Evolutionary conservation across 2,113 vertebrate genomes (phyloP).

Genomic region (Rhombomys opimus): DNA sequence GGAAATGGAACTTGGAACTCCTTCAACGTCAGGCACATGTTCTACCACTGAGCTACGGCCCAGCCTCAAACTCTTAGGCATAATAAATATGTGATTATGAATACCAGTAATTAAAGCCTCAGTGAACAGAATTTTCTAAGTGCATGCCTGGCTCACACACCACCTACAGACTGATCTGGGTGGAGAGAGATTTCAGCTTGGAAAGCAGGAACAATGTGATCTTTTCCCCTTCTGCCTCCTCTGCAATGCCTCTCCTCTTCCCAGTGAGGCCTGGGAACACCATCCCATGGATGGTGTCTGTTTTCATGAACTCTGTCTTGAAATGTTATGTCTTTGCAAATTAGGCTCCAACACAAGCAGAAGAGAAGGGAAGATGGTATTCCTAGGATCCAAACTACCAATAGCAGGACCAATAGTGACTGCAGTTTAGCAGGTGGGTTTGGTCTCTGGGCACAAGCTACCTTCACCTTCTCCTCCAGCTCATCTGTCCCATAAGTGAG

Average conservation of each 20-base stretch:
- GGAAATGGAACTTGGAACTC: not conserved
- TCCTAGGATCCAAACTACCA: not conserved
- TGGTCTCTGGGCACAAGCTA: constrained; percentile 43
- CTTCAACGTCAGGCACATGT: no score
- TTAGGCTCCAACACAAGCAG: constrained; percentile 76
- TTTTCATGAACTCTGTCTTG: constrained; percentile 77
- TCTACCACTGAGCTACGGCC: not conserved
- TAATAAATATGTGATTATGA: not conserved
- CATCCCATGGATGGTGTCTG: constrained; percentile 70
- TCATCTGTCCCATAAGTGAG: constrained; percentile 43
- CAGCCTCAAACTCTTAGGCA: not conserved
- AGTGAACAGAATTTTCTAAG: not conserved
- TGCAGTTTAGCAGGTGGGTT: fast-evolving
- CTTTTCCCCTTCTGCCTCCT: not conserved
- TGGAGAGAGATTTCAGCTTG: not conserved
- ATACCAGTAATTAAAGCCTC: not conserved
- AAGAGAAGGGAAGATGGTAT: constrained; percentile 61
- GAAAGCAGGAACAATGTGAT: not conserved
- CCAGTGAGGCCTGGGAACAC: constrained; percentile 64
- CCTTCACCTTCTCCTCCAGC: not conserved
- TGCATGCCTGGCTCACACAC: not conserved
- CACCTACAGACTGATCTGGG: not conserved
- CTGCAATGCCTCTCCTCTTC: not conserved
- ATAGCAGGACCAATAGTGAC: constrained; percentile 38
- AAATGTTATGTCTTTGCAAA: constrained; percentile 81